Conservation (phyloP, 2,113 vertebrate species). For the Orthonyx spaldingii region DNA sequence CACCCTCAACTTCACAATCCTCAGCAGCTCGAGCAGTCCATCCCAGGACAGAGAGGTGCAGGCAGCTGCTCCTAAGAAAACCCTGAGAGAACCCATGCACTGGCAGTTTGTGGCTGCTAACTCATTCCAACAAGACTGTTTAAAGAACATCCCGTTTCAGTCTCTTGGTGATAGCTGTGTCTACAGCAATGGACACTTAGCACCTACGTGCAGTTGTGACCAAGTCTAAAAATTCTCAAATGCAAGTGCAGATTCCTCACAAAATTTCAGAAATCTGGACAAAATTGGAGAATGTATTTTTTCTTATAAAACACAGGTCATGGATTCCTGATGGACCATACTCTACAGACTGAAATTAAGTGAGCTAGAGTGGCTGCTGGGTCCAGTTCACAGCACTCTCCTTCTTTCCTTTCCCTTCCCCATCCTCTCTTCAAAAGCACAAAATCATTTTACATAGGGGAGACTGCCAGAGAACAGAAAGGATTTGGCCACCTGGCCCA, state of each 20-base stretch:
- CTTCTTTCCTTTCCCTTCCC: background rate
- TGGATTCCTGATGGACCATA: rapidly evolving
- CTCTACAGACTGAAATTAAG: background rate
- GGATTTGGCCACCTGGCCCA: background rate
- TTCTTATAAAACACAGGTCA: background rate
- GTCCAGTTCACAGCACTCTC: background rate
- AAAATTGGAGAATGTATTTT: background rate
- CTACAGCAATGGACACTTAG: background rate
- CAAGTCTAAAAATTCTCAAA: background rate
- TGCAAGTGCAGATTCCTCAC: background rate
- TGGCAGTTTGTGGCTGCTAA: background rate
- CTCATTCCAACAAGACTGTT: background rate
- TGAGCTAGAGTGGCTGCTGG: background rate
- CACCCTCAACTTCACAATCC: background rate
- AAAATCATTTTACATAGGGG: background rate
- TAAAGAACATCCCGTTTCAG: background rate
- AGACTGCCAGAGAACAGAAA: background rate
- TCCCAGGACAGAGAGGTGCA: background rate
- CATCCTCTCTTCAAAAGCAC: background rate
- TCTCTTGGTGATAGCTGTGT: background rate
- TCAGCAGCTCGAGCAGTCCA: background rate
- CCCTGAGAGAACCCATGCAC: rapidly evolving
- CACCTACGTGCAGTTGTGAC: rapidly evolving
- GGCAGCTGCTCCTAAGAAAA: background rate
- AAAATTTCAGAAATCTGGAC: background rate